A percentile compares a stretch with the other conserved stretches of the same genome.
Evolutionary conservation across 2,113 vertebrate species (phyloP).

Genomic region (Pitta sordida): DNA sequence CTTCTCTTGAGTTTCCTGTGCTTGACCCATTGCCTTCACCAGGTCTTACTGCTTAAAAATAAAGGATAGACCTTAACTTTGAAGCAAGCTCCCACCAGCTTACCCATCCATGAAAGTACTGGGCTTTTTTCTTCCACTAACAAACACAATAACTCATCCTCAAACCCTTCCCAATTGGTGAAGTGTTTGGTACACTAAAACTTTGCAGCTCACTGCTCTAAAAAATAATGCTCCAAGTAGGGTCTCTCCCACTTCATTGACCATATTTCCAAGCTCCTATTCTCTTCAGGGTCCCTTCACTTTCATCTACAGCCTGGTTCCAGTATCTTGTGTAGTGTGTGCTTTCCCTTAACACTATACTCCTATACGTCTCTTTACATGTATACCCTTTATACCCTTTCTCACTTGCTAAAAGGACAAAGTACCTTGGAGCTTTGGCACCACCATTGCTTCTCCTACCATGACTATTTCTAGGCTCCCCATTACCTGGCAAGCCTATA

Average conservation of each 20-base stretch:
- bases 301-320: neutral
- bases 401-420: neutral
- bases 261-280: neutral
- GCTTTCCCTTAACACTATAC: neutral
- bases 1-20: neutral
- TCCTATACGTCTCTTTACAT: neutral
- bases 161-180: neutral
- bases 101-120: neutral
- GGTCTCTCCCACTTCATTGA: neutral
- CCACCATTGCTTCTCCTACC: neutral
- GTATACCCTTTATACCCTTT: neutral
- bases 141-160: neutral
- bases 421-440: neutral
- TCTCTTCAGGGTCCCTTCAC: neutral
- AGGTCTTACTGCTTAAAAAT: neutral
- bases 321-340: neutral
- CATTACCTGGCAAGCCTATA: neutral
- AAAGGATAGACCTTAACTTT: neutral
- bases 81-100: neutral
- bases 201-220: neutral
- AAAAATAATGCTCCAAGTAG: neutral
- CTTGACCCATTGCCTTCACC: neutral
- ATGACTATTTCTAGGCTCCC: neutral
- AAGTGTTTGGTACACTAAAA: neutral
- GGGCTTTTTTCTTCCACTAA: neutral